Base-by-base conservation (phyloP, 92 coral and sea anemone species). In the Palythoa heliodiscus region DNA sequence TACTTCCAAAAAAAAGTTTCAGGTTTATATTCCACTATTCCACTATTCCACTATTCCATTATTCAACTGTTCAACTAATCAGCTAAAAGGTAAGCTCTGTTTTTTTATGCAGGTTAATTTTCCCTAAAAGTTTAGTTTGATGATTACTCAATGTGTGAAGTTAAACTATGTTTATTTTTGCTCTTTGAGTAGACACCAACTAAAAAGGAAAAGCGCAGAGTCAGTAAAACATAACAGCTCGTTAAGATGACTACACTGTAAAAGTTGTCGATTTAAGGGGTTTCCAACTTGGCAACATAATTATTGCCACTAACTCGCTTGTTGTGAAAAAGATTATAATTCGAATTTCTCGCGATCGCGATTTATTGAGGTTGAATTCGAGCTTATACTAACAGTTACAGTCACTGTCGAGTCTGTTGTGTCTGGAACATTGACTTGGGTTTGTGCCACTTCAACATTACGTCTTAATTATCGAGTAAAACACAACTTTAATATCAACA, bases 381-480 rank as follows among this genome's bases (percentile, higher is more conserved):
- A 29, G 74, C 25, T 76, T 76, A 40, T 52, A 19, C 39, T 23
- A 29, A 47, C 66, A 80, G 84, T 80, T 64, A 54, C 84, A 43
- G 47, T 20, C 84, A 80, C 61, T 80, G 73, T 53, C 17, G 60
- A 66, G 3, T 11, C 20, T 3, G 22, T 80, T 43, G 74, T 80
- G 74, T 29, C n/a, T 15, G 19, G 72, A 52, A 53, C 25, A 80
- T 43, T 64, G 40, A 68, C 47, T 67, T 19, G 2, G 71, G 40
- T 23, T 64, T 80, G 43, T 29, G 61, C 20, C 84, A 63, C 84
- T 40, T 40, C 47, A 9, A 19, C n/a, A 29, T 80, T 66, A 63
- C 57, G 25, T 43, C 58, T 80, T 66, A 80, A 80, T 80, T 80
- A 66, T 37, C 20, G 64, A 80, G 22, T 78, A 78, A 52, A 78